Evolutionary conservation across 2,888 invertebrate genomes (phyloP).

Genomic region (Troides helena): DNA sequence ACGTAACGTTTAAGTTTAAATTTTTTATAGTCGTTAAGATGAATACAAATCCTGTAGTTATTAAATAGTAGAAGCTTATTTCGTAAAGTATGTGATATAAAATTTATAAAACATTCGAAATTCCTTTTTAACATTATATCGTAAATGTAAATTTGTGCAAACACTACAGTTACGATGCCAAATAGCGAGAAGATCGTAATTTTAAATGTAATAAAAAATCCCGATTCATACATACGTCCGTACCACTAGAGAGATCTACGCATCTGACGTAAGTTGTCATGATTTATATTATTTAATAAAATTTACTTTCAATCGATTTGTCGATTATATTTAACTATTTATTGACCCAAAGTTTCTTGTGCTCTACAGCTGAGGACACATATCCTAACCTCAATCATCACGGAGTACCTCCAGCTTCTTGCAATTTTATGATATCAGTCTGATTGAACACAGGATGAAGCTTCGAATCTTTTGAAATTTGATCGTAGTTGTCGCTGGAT

Average conservation of each 20-base stretch:
- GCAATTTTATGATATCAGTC: no score
- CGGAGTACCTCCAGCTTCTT: no score
- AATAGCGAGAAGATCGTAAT: constrained; percentile 23
- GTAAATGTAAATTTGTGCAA: constrained; percentile 22
- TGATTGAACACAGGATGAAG: no score
- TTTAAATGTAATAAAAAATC: constrained; percentile 17
- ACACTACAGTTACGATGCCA: constrained; percentile 12
- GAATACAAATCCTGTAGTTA: constrained; percentile 18
- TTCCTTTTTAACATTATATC: not conserved
- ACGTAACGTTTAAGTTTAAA: constrained; percentile 27
- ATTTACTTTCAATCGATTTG: no score
- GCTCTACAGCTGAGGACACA: no score
- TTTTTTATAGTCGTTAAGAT: constrained; percentile 16
- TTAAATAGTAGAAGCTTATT: constrained; percentile 10
- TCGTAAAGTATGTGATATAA: constrained; percentile 13
- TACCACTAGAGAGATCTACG: constrained; percentile 44
- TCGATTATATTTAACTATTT: no score
- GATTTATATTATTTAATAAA: constrained; percentile 27
- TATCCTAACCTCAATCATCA: no score
- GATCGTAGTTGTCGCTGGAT: no score
- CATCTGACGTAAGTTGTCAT: constrained; percentile 36
- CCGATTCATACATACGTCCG: constrained; percentile 31
- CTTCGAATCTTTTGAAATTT: no score
- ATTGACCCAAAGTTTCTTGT: no score
- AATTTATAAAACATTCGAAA: constrained; percentile 18